Base-by-base conservation (phyloP, 2,113 vertebrate genomes). In the Xiphophorus hellerii region DNA sequence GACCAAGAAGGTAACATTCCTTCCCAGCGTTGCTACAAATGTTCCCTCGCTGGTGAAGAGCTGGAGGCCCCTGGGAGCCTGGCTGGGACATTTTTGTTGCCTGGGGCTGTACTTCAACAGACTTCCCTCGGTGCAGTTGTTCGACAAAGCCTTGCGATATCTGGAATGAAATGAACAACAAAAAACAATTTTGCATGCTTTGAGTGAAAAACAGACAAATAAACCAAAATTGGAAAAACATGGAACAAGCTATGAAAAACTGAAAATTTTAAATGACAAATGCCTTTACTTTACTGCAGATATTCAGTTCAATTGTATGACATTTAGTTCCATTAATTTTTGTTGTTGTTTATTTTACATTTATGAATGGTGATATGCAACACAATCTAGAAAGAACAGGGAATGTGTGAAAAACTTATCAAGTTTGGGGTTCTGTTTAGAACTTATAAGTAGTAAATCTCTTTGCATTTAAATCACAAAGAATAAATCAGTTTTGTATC, bases 1-100 rank as follows among this genome's bases (percentile, higher is more conserved):
- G n/a, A 98, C 91, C 84, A 97, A 84, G 73, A 97, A 96, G 64
- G 97, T 97, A 69, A 98, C 95, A 2, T 98, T 98, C 91, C 91
- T 96, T 0, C 93, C 94, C 80, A 96, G 93, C 0, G 95, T 92
- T 0, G 96, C 96, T 1, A 96, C 96, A 81, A 97, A 85, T 6
- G 94, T 97, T 7, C 96, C 96, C 58, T 97, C 96, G 1, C 94
- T 93, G 0, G 97, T 97, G 88, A 96, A 14, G 9, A 98, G 92
- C 58, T 95, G 96, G 8, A 98, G 96, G 1, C 97, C 97, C 29
- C 91, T 94, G 0, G 97, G 97, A 12, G 95, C 90, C 80, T 94
- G 96, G 58, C 94, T 95, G 3, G 96, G 96, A 84, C 97, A 98
- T 48, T 95, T 95, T 83, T 97, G 96, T 0, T 92, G 95, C 35